Base-by-base conservation (phyloP, 2,797 vertebrate species). In the Urophycis tenuis region DNA sequence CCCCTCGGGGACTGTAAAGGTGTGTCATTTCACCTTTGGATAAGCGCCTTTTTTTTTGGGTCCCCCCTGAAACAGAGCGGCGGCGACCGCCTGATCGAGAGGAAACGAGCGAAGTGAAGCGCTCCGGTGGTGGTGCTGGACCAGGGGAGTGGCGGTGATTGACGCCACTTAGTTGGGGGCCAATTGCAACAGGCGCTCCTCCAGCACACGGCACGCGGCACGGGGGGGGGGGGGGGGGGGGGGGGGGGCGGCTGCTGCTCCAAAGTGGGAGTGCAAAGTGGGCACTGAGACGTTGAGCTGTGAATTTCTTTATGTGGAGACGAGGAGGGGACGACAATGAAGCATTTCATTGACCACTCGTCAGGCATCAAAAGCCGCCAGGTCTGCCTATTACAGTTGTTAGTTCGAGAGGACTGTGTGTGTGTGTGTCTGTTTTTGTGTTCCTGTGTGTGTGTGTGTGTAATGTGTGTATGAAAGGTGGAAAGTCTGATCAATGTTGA, bases 381-480 rank as follows among this genome's bases (percentile, higher is more conserved):
- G 25, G 53, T 9, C 53, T 60, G 53, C 53, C 53, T 60, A 60
- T 60, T 60, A n/a, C n/a, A 10, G n/a, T 25, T 60, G 53, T 25
- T n/a, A 25, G 53, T 10, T 60, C 11, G 22, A 25, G 53, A 25
- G 39, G 39, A 41, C 39, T 39, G 53, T 60, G 53, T 60, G 53
- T 60, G 53, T 60, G 53, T 60, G 53, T 60, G n/a, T n/a, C n/a
- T n/a, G n/a, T n/a, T n/a, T n/a, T n/a, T n/a, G n/a, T n/a, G n/a
- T n/a, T n/a, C n/a, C n/a, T n/a, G n/a, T n/a, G n/a, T n/a, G n/a
- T n/a, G n/a, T n/a, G n/a, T n/a, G 39, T 72, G 70, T 69, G 41
- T n/a, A n/a, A n/a, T 64, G 74, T 41, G 60, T 9, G 53, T 36
- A 29, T 74, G 72, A 82, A 76, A 72, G 35, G 80, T 25, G 82